Base-by-base conservation (phyloP, 2,113 vertebrate genomes). In the Mormoops blainvillei region DNA sequence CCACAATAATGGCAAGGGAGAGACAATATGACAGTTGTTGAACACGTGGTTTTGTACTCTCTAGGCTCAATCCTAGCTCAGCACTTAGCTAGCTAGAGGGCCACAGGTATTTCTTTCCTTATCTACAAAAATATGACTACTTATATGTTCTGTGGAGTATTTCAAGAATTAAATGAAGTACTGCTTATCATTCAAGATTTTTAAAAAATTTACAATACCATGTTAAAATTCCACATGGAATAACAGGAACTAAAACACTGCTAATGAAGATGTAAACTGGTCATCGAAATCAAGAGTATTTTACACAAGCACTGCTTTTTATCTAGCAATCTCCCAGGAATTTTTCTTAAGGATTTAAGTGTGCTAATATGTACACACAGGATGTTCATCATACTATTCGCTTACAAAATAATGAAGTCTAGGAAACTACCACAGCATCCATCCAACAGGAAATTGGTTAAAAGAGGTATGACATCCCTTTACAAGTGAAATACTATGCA, bases 101-200 rank as follows among this genome's bases (percentile, higher is more conserved):
- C 22, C 58, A 58, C 63, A 65, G 4, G 80, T 81, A 20, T 36
- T 87, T 92, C 22, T 61, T 87, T 67, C 50, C 50, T 80, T 0
- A 10, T 14, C 9, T 58, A 71, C 61, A 68, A 87, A 91, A 56
- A n/a, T 18, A 7, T 70, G 22, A 19, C 43, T 65, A 41, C 15
- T 86, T 48, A 43, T 63, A 52, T 41, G 16, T 14, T 14, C 61
- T 92, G 20, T 13, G 13, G 45, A 6, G 9, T 67, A 93, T 0
- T 31, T 19, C 61, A 93, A 95, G 41, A 10, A 96, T 52, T 87
- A 87, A 81, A 50, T 91, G 31, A 96, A 86, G 94, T 54, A 80
- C 0, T 70, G 2, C 7, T 45, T 48, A 93, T 76, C n/a, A 78
- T 41, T 63, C 26, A 94, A 65, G 18, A 36, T 48, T n/a, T 61